Percentiles rank a stretch among this genome's conserved stretches.
Conservation (phyloP, 1,140 invertebrate genomes). For the Pseudomyrmex flavicornis region DNA sequence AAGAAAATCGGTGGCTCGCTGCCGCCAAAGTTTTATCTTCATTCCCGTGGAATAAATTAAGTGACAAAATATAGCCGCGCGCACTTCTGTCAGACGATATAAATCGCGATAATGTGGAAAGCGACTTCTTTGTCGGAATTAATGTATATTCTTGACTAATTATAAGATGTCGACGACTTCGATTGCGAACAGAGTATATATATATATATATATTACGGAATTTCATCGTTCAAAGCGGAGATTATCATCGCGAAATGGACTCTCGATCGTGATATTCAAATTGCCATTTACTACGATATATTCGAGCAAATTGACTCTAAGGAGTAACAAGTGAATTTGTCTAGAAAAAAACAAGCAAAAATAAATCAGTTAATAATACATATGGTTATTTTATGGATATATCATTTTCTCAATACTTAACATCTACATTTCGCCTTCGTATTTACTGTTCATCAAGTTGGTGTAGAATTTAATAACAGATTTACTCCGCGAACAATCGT, state of each 20-base stretch:
- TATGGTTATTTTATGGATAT: too few relatives aligned
- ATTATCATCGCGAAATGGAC: constrained; percentile 29
- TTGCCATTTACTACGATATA: constrained; percentile 45
- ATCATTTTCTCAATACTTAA: constrained; percentile 17
- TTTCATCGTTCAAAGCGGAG: constrained; percentile 39
- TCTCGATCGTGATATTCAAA: constrained; percentile 57
- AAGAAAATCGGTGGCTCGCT: constrained; percentile 54
- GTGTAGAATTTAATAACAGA: too few relatives aligned
- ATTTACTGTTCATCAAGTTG: neutral
- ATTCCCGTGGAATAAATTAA: constrained; percentile 51
- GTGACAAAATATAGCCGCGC: constrained; percentile 51
- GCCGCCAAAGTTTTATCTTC: constrained; percentile 55
- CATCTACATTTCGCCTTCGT: neutral
- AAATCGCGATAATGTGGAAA: constrained; percentile 61
- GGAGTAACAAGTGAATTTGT: constrained; percentile 22
- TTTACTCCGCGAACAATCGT: constrained; percentile 10
- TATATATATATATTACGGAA: neutral
- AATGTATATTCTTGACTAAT: constrained; percentile 48
- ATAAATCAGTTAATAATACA: neutral
- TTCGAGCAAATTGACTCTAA: constrained; percentile 34
- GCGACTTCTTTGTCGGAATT: constrained; percentile 60
- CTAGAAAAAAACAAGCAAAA: neutral
- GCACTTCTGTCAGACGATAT: constrained; percentile 32
- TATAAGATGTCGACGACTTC: constrained; percentile 26
- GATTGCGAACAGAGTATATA: constrained; percentile 26